These are phyloP conservation scores for Plutomurus gul DNA, from an alignment of 1,140 invertebrate species.

Conservation along the genomic window DNA sequence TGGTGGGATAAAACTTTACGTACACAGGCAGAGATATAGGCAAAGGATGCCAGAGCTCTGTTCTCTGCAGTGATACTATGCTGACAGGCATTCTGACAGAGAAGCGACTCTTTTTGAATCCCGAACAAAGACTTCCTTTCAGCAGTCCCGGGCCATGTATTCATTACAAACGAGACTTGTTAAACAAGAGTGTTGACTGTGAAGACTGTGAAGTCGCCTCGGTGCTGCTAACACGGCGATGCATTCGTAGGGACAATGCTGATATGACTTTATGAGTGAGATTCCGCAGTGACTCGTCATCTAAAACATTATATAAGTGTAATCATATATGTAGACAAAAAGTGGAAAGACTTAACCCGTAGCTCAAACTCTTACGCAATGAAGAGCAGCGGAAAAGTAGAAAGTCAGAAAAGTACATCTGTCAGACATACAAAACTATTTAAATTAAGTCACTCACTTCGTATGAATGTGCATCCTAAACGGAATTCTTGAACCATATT, in stretches of 20 bases:
- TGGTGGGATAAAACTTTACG: too few species aligned
- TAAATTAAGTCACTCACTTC: not conserved
- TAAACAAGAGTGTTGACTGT: not conserved
- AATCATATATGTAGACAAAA: not conserved
- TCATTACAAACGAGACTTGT: not conserved
- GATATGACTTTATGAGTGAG: not conserved
- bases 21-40: too few species aligned
- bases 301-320: not conserved
- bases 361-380: not conserved
- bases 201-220: not conserved
- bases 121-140: not conserved
- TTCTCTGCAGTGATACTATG: too few species aligned
- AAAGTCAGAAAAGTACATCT: not conserved
- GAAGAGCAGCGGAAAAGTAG: not conserved
- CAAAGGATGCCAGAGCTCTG: too few species aligned
- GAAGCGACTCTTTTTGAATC: not conserved
- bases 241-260: not conserved
- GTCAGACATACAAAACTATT: slow-evolving; percentile 13
- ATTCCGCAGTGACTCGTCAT: too few species aligned
- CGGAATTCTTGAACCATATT: not conserved
- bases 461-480: not conserved
- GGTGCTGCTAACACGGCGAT: not conserved
- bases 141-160: not conserved
- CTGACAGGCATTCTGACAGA: not conserved
- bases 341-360: not conserved